These are phyloP conservation scores for Siniperca undulata DNA, from an alignment of 2,797 vertebrate genomes.

Conservation along the genomic window DNA sequence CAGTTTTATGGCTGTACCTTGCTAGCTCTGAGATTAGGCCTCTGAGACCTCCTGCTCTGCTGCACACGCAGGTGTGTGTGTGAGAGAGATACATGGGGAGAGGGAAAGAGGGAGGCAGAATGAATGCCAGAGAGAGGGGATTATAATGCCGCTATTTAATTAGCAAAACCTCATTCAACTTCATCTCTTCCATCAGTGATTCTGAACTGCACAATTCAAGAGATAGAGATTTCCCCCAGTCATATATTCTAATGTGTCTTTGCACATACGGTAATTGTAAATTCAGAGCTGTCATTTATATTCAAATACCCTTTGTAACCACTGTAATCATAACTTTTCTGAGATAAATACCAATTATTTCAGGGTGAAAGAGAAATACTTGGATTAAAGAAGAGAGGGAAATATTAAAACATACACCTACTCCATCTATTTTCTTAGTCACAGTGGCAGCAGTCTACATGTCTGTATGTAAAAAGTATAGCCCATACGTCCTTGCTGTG, in stretches of 20 bases:
- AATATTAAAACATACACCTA: neutral
- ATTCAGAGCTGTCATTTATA: constrained; percentile 72
- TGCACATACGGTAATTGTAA: constrained; percentile 52
- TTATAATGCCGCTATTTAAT: constrained; percentile 78
- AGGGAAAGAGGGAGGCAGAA: constrained; percentile 62
- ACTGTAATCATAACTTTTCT: constrained; percentile 51
- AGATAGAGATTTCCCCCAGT: constrained; percentile 65
- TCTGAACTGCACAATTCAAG: constrained; percentile 80
- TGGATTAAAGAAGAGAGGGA: constrained; percentile 17
- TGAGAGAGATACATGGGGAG: neutral
- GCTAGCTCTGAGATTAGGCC: constrained; percentile 81
- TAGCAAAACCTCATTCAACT: constrained; percentile 75
- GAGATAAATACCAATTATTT: constrained; percentile 51
- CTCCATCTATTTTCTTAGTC: neutral
- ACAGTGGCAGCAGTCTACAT: neutral
- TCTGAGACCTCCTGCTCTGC: constrained; percentile 82
- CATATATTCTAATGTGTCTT: constrained; percentile 76
- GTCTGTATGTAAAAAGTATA: neutral
- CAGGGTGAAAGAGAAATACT: constrained; percentile 37
- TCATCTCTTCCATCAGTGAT: constrained; percentile 73
- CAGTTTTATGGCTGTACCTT: constrained; percentile 91
- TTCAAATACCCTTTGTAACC: constrained; percentile 65
- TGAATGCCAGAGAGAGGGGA: constrained; percentile 50
- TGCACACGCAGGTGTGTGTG: constrained; percentile 56
- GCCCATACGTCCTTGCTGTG: neutral